Percentiles rank a stretch among this genome's conserved stretches.
phyloP scores from a whole-genome alignment of 2,888 invertebrate genomes.

The Azorinus chamasolen region DNA sequence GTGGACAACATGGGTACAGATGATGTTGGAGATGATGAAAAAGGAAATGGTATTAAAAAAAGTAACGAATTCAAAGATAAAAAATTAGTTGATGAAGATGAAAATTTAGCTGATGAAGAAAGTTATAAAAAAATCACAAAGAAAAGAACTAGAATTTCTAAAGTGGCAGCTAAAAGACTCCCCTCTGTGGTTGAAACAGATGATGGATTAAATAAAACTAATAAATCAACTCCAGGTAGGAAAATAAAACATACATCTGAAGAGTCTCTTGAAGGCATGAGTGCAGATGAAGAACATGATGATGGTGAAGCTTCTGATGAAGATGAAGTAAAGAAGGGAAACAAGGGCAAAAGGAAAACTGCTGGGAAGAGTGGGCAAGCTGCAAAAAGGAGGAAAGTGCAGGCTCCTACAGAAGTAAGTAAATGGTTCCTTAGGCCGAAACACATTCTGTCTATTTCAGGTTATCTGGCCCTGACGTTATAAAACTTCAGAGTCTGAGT shows the following conservation, averaged over 20 bases:
- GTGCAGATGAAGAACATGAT: not conserved
- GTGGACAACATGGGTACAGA: conserved; percentile 2
- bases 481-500: no score
- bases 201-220: conserved; percentile 4
- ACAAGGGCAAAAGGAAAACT: conserved; percentile 12
- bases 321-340: not conserved
- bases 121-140: not conserved
- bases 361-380: conserved; percentile 21
- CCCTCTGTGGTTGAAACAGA: not conserved
- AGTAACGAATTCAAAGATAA: conserved; percentile 1
- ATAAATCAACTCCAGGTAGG: conserved; percentile 1
- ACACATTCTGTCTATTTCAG: not conserved
- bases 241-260: conserved; percentile 22
- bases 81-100: not conserved
- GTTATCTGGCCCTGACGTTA: no score
- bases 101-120: not conserved
- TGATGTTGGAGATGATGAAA: not conserved
- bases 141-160: not conserved
- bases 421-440: not conserved
- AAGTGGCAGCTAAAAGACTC: not conserved
- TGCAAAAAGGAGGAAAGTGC: conserved; percentile 53
- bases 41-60: not conserved
- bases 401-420: conserved; percentile 20
- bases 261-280: not conserved
- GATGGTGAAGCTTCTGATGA: not conserved